These are phyloP conservation scores for Philereme vetulata DNA, from an alignment of 2,888 invertebrate genomes.

Conservation along the genomic window DNA sequence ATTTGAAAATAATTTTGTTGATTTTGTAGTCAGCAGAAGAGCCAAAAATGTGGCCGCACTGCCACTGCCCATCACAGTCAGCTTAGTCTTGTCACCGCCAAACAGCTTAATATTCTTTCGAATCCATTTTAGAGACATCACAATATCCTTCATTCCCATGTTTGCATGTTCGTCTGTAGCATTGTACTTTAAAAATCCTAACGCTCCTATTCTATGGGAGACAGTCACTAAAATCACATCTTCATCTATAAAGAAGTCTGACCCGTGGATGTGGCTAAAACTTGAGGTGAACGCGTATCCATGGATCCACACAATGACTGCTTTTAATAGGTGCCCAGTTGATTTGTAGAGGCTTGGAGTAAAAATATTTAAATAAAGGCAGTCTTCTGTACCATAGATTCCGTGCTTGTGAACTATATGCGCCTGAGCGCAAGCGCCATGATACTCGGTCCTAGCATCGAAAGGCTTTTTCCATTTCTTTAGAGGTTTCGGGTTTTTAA, in stretches of 20 bases:
- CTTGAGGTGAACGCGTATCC: conserved; percentile 73
- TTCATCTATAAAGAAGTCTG: conserved; percentile 73
- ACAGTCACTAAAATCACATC: conserved; percentile 65
- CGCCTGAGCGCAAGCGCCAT: conserved; percentile 85
- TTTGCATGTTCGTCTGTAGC: conserved; percentile 62
- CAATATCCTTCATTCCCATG: conserved; percentile 77
- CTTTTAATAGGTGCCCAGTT: conserved; percentile 39
- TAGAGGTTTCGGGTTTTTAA: conserved; percentile 62
- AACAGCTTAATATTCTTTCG: conserved; percentile 63
- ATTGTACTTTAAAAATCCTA: conserved; percentile 72
- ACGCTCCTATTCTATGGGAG: conserved; percentile 70
- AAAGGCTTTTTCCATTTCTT: conserved; percentile 78
- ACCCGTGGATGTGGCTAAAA: conserved; percentile 73
- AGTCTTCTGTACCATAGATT: conserved; percentile 82
- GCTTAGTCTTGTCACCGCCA: conserved; percentile 64
- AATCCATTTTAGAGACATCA: conserved; percentile 74
- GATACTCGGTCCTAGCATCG: conserved; percentile 80
- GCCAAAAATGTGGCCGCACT: conserved; percentile 70
- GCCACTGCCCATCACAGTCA: conserved; percentile 70
- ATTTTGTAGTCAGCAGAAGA: conserved; percentile 62
- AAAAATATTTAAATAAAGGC: conserved; percentile 88
- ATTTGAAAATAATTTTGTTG: conserved; percentile 65
- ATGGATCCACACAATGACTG: conserved; percentile 74
- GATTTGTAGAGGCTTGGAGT: conserved; percentile 75
- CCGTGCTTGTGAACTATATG: conserved; percentile 71